Percentiles rank a stretch among this genome's conserved stretches.
Evolutionary conservation across 2,797 vertebrate genomes (phyloP).

Genomic region (Sebastes baramenuke): DNA sequence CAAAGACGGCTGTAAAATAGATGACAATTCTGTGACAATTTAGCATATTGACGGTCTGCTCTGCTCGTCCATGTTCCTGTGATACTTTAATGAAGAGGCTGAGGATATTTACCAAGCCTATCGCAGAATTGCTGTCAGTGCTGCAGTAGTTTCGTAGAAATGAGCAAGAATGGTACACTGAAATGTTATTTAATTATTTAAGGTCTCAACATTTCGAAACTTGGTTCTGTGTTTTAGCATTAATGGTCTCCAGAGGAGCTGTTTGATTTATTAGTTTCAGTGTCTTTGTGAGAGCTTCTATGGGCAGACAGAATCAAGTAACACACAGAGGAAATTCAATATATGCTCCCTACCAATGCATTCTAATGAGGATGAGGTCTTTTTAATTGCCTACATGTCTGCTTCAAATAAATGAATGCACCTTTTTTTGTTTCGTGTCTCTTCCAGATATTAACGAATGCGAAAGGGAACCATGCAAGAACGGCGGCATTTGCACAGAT

Average conservation of each 20-base stretch:
- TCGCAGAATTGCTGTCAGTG: not conserved
- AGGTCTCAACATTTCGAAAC: constrained; percentile 18
- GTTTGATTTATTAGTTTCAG: constrained; percentile 61
- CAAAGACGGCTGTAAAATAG: constrained; percentile 3
- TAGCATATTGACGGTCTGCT: not conserved
- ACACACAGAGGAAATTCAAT: constrained; percentile 65
- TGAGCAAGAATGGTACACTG: not conserved
- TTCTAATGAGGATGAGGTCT: constrained; percentile 67
- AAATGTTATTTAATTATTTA: not conserved
- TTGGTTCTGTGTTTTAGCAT: constrained; percentile 16
- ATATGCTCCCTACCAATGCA: constrained; percentile 55
- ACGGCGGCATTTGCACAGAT: constrained; percentile 97
- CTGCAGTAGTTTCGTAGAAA: not conserved
- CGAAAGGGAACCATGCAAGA: constrained; percentile 94
- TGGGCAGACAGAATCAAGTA: constrained; percentile 58
- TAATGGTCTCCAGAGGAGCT: constrained; percentile 16
- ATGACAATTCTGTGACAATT: not conserved
- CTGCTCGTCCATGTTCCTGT: constrained; percentile 1
- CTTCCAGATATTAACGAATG: constrained; percentile 95
- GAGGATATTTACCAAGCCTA: not conserved
- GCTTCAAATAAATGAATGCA: constrained; percentile 63
- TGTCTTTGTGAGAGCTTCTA: constrained; percentile 40
- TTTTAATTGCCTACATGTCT: constrained; percentile 66
- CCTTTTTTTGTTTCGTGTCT: constrained; percentile 40
- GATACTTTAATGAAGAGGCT: constrained; percentile 7